Evolutionary conservation across 2,113 vertebrate genomes (phyloP), one percentile per base, ranked within the genome.

Genomic region (Pelobates fuscus): DNA sequence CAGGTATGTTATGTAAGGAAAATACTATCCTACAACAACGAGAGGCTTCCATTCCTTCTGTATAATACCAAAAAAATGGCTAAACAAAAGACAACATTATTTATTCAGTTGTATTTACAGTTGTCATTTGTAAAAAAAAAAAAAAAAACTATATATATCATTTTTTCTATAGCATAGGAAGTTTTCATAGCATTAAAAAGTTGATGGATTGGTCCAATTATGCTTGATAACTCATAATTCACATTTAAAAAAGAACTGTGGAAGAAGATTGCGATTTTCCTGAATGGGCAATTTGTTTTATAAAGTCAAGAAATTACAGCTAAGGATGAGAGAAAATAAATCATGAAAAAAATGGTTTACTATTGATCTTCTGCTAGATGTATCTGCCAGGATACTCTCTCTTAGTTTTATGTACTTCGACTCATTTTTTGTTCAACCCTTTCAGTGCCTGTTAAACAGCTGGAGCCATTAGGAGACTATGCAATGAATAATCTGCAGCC

Each of bases 221-320:
- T 76, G 72, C 64, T 59, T 67, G 72, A 76, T 76, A 76, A 76
- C 64, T 76, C 72, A 76, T 76, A 76, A 76, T 76, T 76, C 72
- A 76, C 54, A 67, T 76, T 67, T 67, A 76, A 49, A 67, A 75
- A 76, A 76, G 72, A 67, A 76, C 64, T 32, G 37, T 60, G 72
- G 63, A 76, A 76, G 63, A 76, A 76, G 72, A 76, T 67, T 76
- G 63, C 37, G 72, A 63, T 76, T 76, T 76, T 67, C 72, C 72
- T 76, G 72, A 76, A 76, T 76, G 72, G 72, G 64, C 72, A 67
- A 76, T 76, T 76, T 76, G 72, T 76, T 76, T 76, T 67, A 76
- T 76, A 76, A 76, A 76, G 72, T 76, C 72, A 76, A 76, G 72
- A 76, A 76, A 76, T 76, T 76, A 76, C 72, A 76, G 72, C 72